A percentile compares a stretch with the other conserved stretches of the same genome.
phyloP scores from a whole-genome alignment of 92 coral and sea anemone species.

The Epizoanthus illoricatus region DNA sequence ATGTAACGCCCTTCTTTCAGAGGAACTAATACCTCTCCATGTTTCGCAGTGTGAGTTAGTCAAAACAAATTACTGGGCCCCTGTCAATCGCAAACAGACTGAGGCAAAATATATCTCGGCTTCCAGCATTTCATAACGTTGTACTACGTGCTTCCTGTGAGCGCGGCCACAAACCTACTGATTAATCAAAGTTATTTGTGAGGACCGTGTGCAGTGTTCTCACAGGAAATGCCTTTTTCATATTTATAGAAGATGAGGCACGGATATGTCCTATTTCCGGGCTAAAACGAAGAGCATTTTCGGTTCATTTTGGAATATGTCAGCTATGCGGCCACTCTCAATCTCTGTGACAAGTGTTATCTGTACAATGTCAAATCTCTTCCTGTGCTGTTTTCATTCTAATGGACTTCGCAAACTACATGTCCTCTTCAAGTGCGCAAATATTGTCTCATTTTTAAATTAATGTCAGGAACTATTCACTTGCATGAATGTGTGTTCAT shows the following conservation, averaged over 20 bases:
- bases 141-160: constrained; percentile 13
- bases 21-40: constrained; percentile 4
- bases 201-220: constrained; percentile 47
- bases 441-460: constrained; percentile 83
- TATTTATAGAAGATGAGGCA: constrained; percentile 67
- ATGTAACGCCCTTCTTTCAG: not conserved
- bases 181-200: constrained; percentile 31
- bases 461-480: constrained; percentile 60
- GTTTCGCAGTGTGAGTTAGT: constrained; percentile 4
- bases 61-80: not conserved
- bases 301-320: constrained; percentile 57
- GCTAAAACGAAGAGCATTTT: constrained; percentile 45
- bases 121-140: not conserved
- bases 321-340: constrained; percentile 35
- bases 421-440: constrained; percentile 59
- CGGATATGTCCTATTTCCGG: constrained; percentile 66
- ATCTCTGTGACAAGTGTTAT: constrained; percentile 48
- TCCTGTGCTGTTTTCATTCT: constrained; percentile 41
- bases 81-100: constrained; percentile 1
- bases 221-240: constrained; percentile 69
- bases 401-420: constrained; percentile 62
- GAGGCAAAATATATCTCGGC: not conserved
- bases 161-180: not conserved
- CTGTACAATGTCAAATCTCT: constrained; percentile 51
- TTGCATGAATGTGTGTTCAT: constrained; percentile 51